Conservation (phyloP, 2,797 vertebrate genomes). For the Manis crassicaudata region DNA sequence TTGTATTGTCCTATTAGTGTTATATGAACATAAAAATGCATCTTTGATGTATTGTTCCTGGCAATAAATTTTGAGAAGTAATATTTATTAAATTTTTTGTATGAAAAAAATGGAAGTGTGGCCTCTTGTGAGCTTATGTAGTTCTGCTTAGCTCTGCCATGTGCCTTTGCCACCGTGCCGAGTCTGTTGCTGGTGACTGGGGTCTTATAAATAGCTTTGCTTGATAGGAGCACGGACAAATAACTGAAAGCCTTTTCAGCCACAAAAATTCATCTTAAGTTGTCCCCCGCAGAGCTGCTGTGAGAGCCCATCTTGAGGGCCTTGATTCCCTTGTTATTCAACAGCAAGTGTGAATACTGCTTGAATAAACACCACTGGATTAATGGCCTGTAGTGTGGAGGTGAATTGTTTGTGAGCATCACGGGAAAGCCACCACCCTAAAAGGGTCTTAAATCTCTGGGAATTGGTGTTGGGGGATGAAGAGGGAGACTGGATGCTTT, state of each 20-base stretch:
- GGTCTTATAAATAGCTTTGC: neutral
- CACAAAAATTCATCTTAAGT: conserved; percentile 21
- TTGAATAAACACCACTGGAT: conserved; percentile 71
- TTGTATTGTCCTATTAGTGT: too few species aligned
- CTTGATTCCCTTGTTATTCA: conserved; percentile 58
- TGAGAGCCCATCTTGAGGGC: neutral
- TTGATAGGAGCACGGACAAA: neutral
- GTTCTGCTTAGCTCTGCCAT: neutral
- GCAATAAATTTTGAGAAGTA: conserved; percentile 98
- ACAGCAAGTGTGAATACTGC: conserved; percentile 68
- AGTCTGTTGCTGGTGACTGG: neutral
- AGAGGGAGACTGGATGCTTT: neutral
- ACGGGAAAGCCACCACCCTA: neutral
- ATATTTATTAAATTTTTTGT: conserved; percentile 99
- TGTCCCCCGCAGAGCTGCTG: conserved; percentile 40
- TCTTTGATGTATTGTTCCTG: conserved; percentile 96
- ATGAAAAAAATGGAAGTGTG: conserved; percentile 93
- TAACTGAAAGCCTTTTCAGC: conserved; percentile 16
- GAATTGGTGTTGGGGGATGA: conserved; percentile 20
- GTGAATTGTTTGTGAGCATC: conserved; percentile 66
- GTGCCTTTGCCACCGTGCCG: neutral
- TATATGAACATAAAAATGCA: conserved; percentile 93
- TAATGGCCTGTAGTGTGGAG: conserved; percentile 51
- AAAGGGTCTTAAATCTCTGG: conserved; percentile 40
- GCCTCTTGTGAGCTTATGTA: conserved; percentile 81